Conservation (phyloP, 2,113 vertebrate species). For the Eurypyga helias region DNA sequence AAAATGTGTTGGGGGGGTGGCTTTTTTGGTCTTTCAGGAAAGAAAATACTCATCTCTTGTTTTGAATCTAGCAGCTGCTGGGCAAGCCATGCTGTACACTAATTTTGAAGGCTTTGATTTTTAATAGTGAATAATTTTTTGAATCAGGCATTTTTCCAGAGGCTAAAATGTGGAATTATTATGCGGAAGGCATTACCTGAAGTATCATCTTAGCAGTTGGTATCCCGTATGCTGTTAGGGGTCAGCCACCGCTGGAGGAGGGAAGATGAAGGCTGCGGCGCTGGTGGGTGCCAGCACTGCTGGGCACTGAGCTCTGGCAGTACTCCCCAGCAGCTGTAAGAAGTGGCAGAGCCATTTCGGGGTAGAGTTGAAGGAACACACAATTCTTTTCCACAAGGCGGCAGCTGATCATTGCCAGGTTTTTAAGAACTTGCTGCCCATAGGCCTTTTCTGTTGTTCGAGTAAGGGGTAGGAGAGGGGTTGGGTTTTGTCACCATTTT, state of each 20-base stretch:
- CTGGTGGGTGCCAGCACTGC: neutral
- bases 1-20: neutral
- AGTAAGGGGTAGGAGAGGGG: neutral
- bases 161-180: neutral
- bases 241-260: neutral
- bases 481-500: neutral
- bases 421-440: neutral
- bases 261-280: fast-evolving
- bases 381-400: neutral
- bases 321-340: neutral
- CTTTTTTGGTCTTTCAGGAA: neutral
- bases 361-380: neutral
- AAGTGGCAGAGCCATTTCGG: neutral
- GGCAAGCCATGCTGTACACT: fast-evolving
- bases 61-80: neutral
- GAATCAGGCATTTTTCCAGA: neutral
- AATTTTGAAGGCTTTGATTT: neutral
- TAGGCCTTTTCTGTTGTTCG: neutral
- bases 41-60: neutral
- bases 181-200: neutral
- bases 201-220: neutral
- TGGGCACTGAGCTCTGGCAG: fast-evolving
- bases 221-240: neutral
- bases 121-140: neutral
- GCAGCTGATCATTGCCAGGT: neutral